A percentile compares a stretch with the other conserved stretches of the same genome.
Evolutionary conservation across 1,140 invertebrate species (phyloP).

Genomic region (Oncopeltus fasciatus): DNA sequence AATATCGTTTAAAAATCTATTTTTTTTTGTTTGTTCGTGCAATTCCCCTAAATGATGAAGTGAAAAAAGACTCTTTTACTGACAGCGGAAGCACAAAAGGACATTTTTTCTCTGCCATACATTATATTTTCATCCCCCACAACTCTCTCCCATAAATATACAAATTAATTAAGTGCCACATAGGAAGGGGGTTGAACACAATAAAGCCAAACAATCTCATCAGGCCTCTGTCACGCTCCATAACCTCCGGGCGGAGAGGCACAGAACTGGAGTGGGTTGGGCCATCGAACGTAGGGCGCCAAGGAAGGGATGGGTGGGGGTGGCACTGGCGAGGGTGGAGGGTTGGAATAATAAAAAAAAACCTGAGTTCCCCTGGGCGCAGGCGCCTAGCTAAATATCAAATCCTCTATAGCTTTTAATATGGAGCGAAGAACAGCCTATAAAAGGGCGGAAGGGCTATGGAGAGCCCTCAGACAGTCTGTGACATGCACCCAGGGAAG

Average conservation of each 20-base stretch:
- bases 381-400: neutral
- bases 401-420: neutral
- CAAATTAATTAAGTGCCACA: neutral
- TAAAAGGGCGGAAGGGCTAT: neutral
- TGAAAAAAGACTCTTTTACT: no score
- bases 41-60: no score
- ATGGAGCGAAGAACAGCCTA: neutral
- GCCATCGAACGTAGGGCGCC: no score
- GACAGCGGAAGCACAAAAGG: no score
- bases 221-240: neutral
- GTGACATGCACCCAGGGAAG: neutral
- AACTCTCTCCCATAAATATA: neutral
- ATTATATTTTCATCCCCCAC: no score
- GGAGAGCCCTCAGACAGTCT: neutral
- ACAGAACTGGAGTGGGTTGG: no score
- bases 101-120: no score
- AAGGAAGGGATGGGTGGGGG: no score
- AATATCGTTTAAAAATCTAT: no score
- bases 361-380: no score
- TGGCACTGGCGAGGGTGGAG: neutral
- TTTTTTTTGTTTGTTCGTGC: no score
- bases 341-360: neutral
- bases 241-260: neutral
- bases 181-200: neutral
- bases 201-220: neutral